phyloP scores from a whole-genome alignment of 2,797 vertebrate genomes.

The Hephaestus fuliginosus region DNA sequence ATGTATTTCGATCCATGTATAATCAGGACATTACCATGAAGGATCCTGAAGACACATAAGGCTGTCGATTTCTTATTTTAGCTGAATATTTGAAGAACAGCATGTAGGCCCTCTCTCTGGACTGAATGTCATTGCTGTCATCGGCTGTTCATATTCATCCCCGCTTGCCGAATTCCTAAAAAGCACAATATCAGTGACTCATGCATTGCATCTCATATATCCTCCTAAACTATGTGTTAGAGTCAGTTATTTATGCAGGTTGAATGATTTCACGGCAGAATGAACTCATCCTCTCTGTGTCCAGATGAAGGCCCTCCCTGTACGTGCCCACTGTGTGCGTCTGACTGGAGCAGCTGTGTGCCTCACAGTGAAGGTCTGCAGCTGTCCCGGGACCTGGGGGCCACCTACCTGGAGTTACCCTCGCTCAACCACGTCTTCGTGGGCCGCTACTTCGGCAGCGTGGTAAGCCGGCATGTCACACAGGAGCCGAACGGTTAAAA shows the following conservation, averaged over 20 bases:
- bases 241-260: slow-evolving; percentile 1
- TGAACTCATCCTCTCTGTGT: slow-evolving; percentile 30
- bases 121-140: neutral
- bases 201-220: neutral
- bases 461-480: slow-evolving; percentile 85
- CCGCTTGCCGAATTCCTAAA: slow-evolving; percentile 10
- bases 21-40: neutral
- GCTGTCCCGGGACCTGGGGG: slow-evolving; percentile 94
- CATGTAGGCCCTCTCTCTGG: neutral
- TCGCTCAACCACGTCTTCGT: slow-evolving; percentile 95
- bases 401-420: slow-evolving; percentile 94
- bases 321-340: slow-evolving; percentile 94
- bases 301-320: slow-evolving; percentile 92
- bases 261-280: neutral
- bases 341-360: slow-evolving; percentile 93
- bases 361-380: slow-evolving; percentile 93
- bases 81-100: neutral
- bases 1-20: neutral
- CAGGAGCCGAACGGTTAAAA: neutral
- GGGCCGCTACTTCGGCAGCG: slow-evolving; percentile 94
- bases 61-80: neutral
- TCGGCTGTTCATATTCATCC: neutral
- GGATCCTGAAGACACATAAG: neutral
- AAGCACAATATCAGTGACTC: slow-evolving; percentile 2
- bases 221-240: neutral